Conservation (phyloP, 2,888 invertebrate genomes). For the Portevinia maculata region DNA sequence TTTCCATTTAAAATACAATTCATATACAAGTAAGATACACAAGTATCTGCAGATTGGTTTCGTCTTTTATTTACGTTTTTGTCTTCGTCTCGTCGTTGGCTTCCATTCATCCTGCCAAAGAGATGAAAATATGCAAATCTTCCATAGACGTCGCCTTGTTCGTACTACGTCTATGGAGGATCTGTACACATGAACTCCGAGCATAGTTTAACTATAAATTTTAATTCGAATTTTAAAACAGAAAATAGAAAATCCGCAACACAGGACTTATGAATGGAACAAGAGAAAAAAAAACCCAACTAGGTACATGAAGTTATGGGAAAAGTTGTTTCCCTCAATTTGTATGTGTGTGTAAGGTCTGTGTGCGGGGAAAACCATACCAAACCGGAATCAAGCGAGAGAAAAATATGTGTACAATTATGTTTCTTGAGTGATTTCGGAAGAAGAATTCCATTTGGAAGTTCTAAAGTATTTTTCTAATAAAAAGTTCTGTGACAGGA, state of each 20-base stretch:
- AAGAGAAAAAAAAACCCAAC: not conserved
- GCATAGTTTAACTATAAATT: conserved; percentile 59
- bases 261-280: conserved; percentile 22
- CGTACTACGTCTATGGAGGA: no score
- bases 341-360: not conserved
- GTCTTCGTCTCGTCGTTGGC: not conserved
- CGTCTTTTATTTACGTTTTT: no score
- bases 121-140: conserved; percentile 40
- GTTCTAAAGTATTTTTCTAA: conserved; percentile 52
- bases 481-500: conserved; percentile 55
- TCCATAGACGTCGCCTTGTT: not conserved
- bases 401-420: conserved; percentile 27
- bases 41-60: conserved; percentile 30
- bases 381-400: not conserved
- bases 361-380: not conserved
- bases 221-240: conserved; percentile 52
- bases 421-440: conserved; percentile 41
- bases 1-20: conserved; percentile 53
- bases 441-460: conserved; percentile 44
- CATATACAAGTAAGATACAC: conserved; percentile 30
- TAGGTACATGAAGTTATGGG: conserved; percentile 12
- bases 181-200: conserved; percentile 33
- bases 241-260: conserved; percentile 27
- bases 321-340: conserved; percentile 14
- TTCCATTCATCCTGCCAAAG: not conserved